Conservation (phyloP, 2,113 vertebrate species). For the Semnornis frantzii region DNA sequence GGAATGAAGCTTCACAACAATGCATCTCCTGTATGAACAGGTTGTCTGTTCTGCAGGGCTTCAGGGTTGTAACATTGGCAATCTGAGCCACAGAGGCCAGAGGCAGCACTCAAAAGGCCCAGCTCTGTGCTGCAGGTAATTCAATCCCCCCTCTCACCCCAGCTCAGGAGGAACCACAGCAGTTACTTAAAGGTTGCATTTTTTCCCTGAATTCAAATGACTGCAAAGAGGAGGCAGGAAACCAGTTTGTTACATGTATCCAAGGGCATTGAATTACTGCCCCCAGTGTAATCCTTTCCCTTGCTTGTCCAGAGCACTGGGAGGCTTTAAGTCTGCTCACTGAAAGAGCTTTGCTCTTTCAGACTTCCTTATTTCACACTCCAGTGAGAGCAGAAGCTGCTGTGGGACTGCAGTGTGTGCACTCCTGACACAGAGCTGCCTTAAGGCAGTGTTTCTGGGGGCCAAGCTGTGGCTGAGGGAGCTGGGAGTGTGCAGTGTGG, state of each 20-base stretch:
- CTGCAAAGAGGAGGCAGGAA: conserved; percentile 34
- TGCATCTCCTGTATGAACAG: conserved; percentile 81
- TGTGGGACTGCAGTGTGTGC: not conserved
- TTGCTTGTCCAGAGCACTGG: not conserved
- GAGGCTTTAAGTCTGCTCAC: not conserved
- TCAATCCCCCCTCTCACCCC: conserved; percentile 23
- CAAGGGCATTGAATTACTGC: not conserved
- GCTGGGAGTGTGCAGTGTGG: no score
- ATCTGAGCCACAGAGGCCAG: conserved; percentile 66
- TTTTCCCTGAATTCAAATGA: conserved; percentile 22
- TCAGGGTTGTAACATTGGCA: conserved; percentile 75
- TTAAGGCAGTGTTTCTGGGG: not conserved
- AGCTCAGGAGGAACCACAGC: conserved; percentile 55
- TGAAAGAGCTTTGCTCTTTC: not conserved
- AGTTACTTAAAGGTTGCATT: conserved; percentile 19
- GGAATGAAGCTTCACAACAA: conserved; percentile 82
- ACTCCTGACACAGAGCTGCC: not conserved
- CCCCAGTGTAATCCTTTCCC: not conserved
- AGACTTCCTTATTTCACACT: not conserved
- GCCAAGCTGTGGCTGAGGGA: not conserved
- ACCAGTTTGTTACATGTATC: not conserved
- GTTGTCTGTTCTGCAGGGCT: conserved; percentile 74
- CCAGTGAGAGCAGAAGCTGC: not conserved
- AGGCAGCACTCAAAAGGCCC: conserved; percentile 55
- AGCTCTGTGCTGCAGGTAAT: conserved; percentile 62